Conservation (phyloP, 2,113 vertebrate species). For the Sphaerodactylus townsendi region DNA sequence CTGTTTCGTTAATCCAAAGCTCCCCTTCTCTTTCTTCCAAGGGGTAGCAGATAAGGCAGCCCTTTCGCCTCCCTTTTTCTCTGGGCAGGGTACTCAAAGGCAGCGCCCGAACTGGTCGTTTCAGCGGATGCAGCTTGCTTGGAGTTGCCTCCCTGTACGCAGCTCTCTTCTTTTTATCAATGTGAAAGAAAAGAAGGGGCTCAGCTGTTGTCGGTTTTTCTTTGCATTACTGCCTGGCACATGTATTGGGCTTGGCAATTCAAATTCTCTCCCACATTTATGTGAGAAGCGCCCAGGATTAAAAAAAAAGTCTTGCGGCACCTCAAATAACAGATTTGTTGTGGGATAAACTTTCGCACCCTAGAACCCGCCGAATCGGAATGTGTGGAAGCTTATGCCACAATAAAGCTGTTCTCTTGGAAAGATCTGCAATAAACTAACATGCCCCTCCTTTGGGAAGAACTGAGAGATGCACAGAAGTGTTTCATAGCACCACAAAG, state of each 20-base stretch:
- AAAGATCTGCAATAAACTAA: no score
- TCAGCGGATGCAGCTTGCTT: not conserved
- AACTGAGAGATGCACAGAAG: not conserved
- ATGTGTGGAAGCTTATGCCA: no score
- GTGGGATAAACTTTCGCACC: no score
- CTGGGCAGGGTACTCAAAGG: not conserved
- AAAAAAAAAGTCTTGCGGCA: no score
- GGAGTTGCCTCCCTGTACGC: not conserved
- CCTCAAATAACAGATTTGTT: no score
- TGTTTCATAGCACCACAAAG: not conserved
- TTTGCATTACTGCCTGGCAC: not conserved
- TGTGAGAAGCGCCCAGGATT: no score
- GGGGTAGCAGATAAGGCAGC: not conserved
- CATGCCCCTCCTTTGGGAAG: no score
- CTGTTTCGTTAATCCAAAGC: no score
- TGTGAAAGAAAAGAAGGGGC: no score
- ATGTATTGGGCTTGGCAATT: not conserved
- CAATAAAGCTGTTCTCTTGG: no score
- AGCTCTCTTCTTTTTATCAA: no score
- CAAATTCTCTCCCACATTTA: not conserved
- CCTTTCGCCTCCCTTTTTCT: not conserved
- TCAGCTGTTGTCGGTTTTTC: not conserved
- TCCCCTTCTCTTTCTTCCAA: not conserved
- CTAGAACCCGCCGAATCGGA: no score
- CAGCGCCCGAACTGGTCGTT: not conserved